Percentiles rank a stretch among this genome's conserved stretches.
Conservation (phyloP, 64 coral and sea anemone genomes). For the Actinia tenebrosa region DNA sequence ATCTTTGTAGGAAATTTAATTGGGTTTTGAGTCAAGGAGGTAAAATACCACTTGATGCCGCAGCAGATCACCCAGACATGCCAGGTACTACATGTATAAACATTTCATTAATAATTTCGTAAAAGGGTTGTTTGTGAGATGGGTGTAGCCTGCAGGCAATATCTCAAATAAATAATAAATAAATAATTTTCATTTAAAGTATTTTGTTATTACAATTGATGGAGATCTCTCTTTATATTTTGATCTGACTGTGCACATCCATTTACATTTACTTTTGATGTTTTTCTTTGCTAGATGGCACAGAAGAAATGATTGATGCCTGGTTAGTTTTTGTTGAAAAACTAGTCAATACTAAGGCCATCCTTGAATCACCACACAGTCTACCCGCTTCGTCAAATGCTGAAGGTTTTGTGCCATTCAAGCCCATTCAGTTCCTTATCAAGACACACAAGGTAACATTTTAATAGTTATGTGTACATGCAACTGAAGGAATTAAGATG, state of each 20-base stretch:
- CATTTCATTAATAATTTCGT: background rate
- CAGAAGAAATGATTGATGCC: slow-evolving; percentile 80
- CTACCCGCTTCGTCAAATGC: slow-evolving; percentile 56
- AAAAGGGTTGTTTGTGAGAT: too few relatives aligned
- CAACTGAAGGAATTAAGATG: too few relatives aligned
- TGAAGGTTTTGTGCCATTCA: slow-evolving; percentile 54
- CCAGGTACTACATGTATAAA: slow-evolving; percentile 19
- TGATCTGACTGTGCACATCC: too few relatives aligned
- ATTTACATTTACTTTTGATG: background rate
- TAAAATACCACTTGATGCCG: background rate
- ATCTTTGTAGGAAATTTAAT: slow-evolving; percentile 33
- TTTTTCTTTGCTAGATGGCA: slow-evolving; percentile 43
- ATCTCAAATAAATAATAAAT: too few relatives aligned
- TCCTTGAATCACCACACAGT: slow-evolving; percentile 81
- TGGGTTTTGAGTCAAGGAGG: slow-evolving; percentile 43
- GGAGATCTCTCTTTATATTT: too few relatives aligned
- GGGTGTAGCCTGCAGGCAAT: too few relatives aligned
- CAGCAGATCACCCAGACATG: slow-evolving; percentile 19
- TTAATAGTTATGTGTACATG: background rate
- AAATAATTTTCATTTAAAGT: too few relatives aligned
- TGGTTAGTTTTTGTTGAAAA: slow-evolving; percentile 89
- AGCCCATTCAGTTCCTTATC: slow-evolving; percentile 68
- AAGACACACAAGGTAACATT: slow-evolving; percentile 73
- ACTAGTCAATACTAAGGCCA: slow-evolving; percentile 64
- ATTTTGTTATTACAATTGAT: too few relatives aligned